Evolutionary conservation across 2,113 vertebrate genomes (phyloP).

Genomic region (Stigmatopora argus): DNA sequence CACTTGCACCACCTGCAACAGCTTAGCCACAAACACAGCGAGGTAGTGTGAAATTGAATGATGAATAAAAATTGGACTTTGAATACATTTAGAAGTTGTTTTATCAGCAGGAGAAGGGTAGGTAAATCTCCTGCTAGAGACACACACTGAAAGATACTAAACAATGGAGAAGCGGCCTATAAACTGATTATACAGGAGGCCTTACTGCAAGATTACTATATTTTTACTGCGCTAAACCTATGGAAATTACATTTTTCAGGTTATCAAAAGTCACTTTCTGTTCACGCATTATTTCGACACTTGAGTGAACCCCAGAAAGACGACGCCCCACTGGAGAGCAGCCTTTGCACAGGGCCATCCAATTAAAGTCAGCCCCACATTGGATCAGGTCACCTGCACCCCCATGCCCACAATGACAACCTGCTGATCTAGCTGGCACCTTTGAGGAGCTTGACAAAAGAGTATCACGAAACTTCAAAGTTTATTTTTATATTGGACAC

Average conservation of each 20-base stretch:
- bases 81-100: slow-evolving; percentile 21
- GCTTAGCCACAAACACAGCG: slow-evolving; percentile 4
- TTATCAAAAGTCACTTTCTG: slow-evolving; percentile 14
- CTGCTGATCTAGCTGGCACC: slow-evolving; percentile 41
- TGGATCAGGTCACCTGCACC: slow-evolving; percentile 59
- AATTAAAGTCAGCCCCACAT: slow-evolving; percentile 44
- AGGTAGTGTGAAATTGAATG: slow-evolving; percentile 21
- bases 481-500: slow-evolving; percentile 59
- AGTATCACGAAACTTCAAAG: slow-evolving; percentile 66
- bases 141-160: not conserved
- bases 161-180: not conserved
- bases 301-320: slow-evolving; percentile 47
- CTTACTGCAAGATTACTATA: not conserved
- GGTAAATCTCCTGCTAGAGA: not conserved
- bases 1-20: slow-evolving; percentile 18
- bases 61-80: slow-evolving; percentile 10
- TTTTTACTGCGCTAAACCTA: not conserved
- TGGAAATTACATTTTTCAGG: not conserved
- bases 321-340: slow-evolving; percentile 41
- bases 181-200: not conserved
- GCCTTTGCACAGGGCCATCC: slow-evolving; percentile 51
- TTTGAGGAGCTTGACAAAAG: slow-evolving; percentile 58
- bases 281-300: slow-evolving; percentile 55
- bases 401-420: slow-evolving; percentile 54
- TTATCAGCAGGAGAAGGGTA: slow-evolving; percentile 10